These are phyloP conservation scores for Probaryconus sp. DNA, from an alignment of 1,140 invertebrate genomes.

Conservation along the genomic window DNA sequence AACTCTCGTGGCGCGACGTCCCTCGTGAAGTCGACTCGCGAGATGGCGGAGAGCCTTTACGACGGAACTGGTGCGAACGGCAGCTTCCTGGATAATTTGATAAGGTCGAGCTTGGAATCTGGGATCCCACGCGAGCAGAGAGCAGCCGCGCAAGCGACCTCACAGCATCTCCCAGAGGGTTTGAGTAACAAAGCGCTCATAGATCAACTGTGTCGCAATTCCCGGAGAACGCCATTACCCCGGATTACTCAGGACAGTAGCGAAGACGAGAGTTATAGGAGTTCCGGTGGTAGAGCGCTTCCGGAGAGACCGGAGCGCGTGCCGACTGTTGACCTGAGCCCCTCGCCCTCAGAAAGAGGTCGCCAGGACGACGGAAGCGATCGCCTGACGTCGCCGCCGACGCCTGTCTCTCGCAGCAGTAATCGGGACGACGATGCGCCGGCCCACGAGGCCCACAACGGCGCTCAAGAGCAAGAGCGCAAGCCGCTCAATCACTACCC, in stretches of 20 bases:
- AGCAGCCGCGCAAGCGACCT: slow-evolving; percentile 64
- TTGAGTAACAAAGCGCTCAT: slow-evolving; percentile 81
- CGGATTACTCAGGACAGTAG: slow-evolving; percentile 72
- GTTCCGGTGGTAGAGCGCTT: slow-evolving; percentile 58
- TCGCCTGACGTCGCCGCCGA: slow-evolving; percentile 72
- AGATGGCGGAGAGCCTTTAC: slow-evolving; percentile 82
- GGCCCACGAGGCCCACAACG: slow-evolving; percentile 57
- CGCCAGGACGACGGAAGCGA: slow-evolving; percentile 72
- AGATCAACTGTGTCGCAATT: slow-evolving; percentile 84
- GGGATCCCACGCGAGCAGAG: slow-evolving; percentile 76
- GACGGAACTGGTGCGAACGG: slow-evolving; percentile 84
- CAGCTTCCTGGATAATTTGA: slow-evolving; percentile 88
- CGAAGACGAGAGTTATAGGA: slow-evolving; percentile 74
- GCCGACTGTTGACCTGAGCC: slow-evolving; percentile 75
- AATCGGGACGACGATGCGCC: slow-evolving; percentile 36
- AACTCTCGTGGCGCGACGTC: slow-evolving; percentile 8
- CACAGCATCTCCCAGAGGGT: slow-evolving; percentile 64
- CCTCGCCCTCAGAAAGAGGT: slow-evolving; percentile 72
- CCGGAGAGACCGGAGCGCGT: slow-evolving; percentile 75
- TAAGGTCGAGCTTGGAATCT: slow-evolving; percentile 86
- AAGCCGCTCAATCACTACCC: slow-evolving; percentile 74
- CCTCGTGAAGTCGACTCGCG: slow-evolving; percentile 79
- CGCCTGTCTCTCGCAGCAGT: slow-evolving; percentile 70
- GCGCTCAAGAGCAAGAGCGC: slow-evolving; percentile 54
- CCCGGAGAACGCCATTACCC: slow-evolving; percentile 79